Conservation (phyloP, 2,888 invertebrate genomes). For the Corythucha ciliata region DNA sequence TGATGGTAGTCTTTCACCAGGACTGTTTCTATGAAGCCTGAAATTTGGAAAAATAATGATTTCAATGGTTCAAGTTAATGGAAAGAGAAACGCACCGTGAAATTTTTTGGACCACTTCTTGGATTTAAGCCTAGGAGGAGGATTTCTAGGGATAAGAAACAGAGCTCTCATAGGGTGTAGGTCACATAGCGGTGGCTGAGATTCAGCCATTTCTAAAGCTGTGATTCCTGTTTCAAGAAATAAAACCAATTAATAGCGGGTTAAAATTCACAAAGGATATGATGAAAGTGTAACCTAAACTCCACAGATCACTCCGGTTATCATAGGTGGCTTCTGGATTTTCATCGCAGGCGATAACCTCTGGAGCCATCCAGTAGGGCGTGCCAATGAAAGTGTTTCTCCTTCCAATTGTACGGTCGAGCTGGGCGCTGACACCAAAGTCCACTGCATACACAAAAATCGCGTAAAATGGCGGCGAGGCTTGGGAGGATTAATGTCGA, state of each 20-base stretch:
- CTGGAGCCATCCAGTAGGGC: constrained; percentile 98
- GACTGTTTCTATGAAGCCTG: constrained; percentile 92
- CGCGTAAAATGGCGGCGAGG: neutral
- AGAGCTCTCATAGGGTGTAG: constrained; percentile 99
- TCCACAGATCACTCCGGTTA: constrained; percentile 73
- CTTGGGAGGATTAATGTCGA: constrained; percentile 35
- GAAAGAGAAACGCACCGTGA: constrained; percentile 57
- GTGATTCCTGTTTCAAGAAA: constrained; percentile 71
- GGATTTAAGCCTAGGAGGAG: constrained; percentile 93
- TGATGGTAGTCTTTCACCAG: constrained; percentile 98
- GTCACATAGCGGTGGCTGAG: constrained; percentile 97
- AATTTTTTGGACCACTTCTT: constrained; percentile 98
- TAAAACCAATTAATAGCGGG: constrained; percentile 4
- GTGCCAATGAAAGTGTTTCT: constrained; percentile 99
- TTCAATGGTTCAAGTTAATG: too few relatives aligned
- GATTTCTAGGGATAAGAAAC: constrained; percentile 95
- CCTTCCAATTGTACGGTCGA: constrained; percentile 97
- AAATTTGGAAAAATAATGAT: too few relatives aligned
- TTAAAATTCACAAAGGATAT: neutral
- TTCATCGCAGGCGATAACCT: constrained; percentile 99
- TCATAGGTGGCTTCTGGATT: constrained; percentile 99
- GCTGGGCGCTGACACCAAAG: constrained; percentile 98
- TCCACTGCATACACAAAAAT: constrained; percentile 60
- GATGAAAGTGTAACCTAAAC: constrained; percentile 32
- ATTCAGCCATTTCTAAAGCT: constrained; percentile 99